Evolutionary conservation across 2,113 vertebrate genomes (phyloP), one percentile per base, ranked within the genome.

Genomic region (Maylandia zebra): DNA sequence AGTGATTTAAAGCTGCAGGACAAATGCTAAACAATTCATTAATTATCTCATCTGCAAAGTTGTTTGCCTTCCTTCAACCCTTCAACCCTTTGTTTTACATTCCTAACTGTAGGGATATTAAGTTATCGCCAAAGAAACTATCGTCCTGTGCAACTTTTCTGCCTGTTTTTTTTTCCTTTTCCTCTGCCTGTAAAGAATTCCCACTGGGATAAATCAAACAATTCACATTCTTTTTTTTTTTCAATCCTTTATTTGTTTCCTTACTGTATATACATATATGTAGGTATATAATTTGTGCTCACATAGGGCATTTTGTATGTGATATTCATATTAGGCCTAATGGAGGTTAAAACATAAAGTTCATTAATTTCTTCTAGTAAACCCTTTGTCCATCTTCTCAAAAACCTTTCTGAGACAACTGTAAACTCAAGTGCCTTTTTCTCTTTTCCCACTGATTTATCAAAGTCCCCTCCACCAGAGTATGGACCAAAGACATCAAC

Each of bases 391-490:
- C 38, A 43, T 71, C 12, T 71, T 45, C 66, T 91, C 80, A 48
- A 81, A 80, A 86, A 19, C 55, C 22, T 88, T 88, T 93, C 91
- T 94, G 94, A 96, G 93, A 96, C 94, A 93, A 95, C 96, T 95
- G 95, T 96, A 95, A 96, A 96, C 95, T 96, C 90, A 97, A 97
- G 96, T 97, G 96, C 96, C 96, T 97, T 96, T 93, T 93, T 96
- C 95, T 96, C 85, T 87, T 95, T 90, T 91, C 92, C 93, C 90
- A 61, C 86, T 69, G 71, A 89, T 81, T 83, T 79, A 89, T 91
- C 57, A 59, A 86, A 83, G 10, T 59, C 87, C 83, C 83, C 61
- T 86, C 85, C 90, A 90, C 88, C 93, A 89, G 85, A 95, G 52
- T 94, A 93, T 94, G 96, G 96, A 96, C 96, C 96, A 97, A 97